Base-by-base conservation (phyloP, 2,113 vertebrate genomes). In the Sturnus vulgaris region DNA sequence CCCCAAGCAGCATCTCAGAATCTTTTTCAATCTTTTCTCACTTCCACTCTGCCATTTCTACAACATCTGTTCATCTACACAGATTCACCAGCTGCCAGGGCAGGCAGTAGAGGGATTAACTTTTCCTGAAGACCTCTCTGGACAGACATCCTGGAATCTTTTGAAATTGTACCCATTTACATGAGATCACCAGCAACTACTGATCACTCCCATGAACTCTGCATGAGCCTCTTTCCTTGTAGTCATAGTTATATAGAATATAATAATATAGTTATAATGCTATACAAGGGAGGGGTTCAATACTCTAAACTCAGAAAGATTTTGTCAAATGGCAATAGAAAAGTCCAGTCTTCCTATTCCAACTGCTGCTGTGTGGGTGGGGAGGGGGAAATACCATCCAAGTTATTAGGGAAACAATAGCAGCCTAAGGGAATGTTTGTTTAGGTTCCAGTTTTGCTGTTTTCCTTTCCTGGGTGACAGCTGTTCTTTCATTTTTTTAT, bases 391-490 rank as follows among this genome's bases (percentile, higher is more conserved):
- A 92, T 40, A 79, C 72, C 57, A 79, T 84, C 64, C 77, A 84
- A 63, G 20, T 69, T 88, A 88, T 72, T 73, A 90, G 53, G 53
- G 88, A 93, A 95, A 86, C 37, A 95, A 75, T 59, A 44, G 46
- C 24, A 71, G 87, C 93, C 89, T 95, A 75, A 94, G 40, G 91
- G 46, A 79, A 86, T 78, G 78, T 88, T 95, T 92, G 50, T 89
- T 95, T 95, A 93, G 17, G 60, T 78, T 92, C 42, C 2, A 28
- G 50, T 88, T 92, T 66, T 70, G 25, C 73, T 70, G 64, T 55
- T 79, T 93, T 61, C 33, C 90, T 66, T 93, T 81, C 42, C 53
- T 53, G 30, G 49, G 15, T 88, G 72, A 86, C 95, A 96, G 87
- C 61, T 97, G 91, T 89, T 91, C 17, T 52, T 37, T 65, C 23